Evolutionary conservation across 2,113 vertebrate species (phyloP).

Genomic region (Tetraodon nigroviridis): DNA sequence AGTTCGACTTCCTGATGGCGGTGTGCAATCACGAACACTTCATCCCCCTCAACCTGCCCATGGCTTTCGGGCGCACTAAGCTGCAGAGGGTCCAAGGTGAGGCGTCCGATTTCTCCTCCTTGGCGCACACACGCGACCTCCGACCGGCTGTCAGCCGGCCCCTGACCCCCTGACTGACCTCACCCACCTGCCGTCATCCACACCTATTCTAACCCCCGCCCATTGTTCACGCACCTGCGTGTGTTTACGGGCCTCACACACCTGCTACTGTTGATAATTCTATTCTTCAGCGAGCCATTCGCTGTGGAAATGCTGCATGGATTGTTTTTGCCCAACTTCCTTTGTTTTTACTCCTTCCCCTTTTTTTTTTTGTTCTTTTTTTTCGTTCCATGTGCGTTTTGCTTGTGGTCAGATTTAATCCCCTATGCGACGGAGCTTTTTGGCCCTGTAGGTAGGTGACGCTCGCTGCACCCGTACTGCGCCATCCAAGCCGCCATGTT

Average conservation of each 20-base stretch:
- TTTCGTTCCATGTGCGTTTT: conserved; percentile 65
- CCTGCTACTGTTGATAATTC: not conserved
- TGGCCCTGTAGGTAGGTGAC: conserved; percentile 87
- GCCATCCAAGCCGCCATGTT: conserved; percentile 14
- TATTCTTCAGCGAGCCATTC: not conserved
- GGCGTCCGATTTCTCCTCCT: not conserved
- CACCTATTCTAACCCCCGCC: conserved; percentile 29
- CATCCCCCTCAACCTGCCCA: conserved; percentile 94
- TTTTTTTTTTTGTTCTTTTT: conserved; percentile 47
- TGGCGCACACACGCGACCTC: not conserved
- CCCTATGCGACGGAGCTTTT: conserved; percentile 85
- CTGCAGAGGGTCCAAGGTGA: conserved; percentile 90
- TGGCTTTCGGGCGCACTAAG: conserved; percentile 90
- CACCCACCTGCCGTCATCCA: not conserved
- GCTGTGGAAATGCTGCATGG: conserved; percentile 67
- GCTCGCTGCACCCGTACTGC: conserved; percentile 35
- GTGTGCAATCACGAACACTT: conserved; percentile 95
- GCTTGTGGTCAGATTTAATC: conserved; percentile 86
- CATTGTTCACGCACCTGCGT: conserved; percentile 9
- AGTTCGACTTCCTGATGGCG: conserved; percentile 93
- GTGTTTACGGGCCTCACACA: not conserved
- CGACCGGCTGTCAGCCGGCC: conserved; percentile 7
- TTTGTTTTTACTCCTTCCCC: conserved; percentile 47
- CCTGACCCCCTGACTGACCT: not conserved
- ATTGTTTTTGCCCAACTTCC: conserved; percentile 55